A percentile compares a stretch with the other conserved stretches of the same genome.
These are phyloP conservation scores for Eumacrocentrus americanus DNA, from an alignment of 2,888 invertebrate genomes.

Conservation along the genomic window DNA sequence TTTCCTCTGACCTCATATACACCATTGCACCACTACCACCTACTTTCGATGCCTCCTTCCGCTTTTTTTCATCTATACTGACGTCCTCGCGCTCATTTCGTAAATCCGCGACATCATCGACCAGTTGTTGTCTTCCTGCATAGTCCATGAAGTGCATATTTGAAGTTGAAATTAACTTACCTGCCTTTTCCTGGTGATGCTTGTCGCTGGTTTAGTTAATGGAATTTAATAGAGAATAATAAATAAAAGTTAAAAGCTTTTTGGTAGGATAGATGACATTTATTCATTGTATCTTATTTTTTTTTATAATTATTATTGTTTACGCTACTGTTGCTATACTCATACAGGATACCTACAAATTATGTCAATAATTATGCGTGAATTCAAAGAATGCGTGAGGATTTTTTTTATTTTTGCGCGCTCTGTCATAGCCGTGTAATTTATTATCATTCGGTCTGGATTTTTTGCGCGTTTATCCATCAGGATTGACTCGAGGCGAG, in stretches of 20 bases:
- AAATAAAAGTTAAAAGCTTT: too few species aligned
- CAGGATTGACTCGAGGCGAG: slow-evolving; percentile 5
- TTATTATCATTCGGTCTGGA: background rate
- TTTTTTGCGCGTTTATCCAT: background rate
- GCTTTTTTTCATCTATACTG: background rate
- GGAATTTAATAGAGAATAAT: too few species aligned
- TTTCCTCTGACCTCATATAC: slow-evolving; percentile 43
- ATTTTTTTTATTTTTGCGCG: slow-evolving; percentile 34
- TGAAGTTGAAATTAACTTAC: too few species aligned
- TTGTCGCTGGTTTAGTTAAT: too few species aligned
- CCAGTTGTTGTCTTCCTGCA: too few species aligned
- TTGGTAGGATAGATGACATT: slow-evolving; percentile 45
- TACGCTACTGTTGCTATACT: slow-evolving; percentile 58
- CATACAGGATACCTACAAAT: slow-evolving; percentile 60
- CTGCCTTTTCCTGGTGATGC: too few species aligned
- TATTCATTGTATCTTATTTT: slow-evolving; percentile 40
- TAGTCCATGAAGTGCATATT: too few species aligned
- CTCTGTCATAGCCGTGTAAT: slow-evolving; percentile 32
- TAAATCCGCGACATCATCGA: too few species aligned
- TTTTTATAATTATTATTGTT: slow-evolving; percentile 54
- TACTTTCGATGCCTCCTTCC: background rate
- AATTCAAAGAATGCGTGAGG: slow-evolving; percentile 57
- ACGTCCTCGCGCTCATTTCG: slow-evolving; percentile 23
- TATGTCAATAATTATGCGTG: slow-evolving; percentile 61
- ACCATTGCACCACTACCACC: slow-evolving; percentile 28